A percentile compares a stretch with the other conserved stretches of the same genome.
Evolutionary conservation across 1,140 invertebrate species (phyloP).

Genomic region (Lasaia peninsularis): DNA sequence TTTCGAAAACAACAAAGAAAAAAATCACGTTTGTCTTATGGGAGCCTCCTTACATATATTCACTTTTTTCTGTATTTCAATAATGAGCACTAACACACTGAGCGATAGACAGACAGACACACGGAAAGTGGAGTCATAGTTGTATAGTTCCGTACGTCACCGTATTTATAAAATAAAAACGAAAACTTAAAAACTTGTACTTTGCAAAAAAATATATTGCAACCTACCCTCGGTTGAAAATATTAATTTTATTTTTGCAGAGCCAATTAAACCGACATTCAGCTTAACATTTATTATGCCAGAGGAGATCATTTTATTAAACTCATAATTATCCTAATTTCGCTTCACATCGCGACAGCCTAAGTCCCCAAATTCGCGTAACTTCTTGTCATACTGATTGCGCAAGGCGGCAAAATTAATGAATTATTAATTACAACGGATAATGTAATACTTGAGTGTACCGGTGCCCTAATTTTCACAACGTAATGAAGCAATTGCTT

Average conservation of each 20-base stretch:
- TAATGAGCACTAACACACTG: no score
- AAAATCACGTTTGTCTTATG: no score
- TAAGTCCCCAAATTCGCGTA: background rate
- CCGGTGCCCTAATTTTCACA: background rate
- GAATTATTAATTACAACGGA: conserved; percentile 3
- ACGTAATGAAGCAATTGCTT: no score
- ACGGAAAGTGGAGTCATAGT: no score
- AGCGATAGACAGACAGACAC: no score
- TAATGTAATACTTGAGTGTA: background rate
- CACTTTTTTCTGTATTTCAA: no score
- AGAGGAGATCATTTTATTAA: conserved; percentile 7
- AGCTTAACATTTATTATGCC: background rate
- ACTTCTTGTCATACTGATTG: conserved; percentile 7
- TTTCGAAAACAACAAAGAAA: no score
- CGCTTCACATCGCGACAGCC: conserved; percentile 1
- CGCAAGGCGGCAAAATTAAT: conserved; percentile 5
- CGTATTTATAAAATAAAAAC: no score
- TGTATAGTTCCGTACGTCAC: no score
- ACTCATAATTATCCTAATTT: conserved; percentile 7
- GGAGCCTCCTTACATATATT: no score
- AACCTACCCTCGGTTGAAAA: background rate
- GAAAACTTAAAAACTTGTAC: no score
- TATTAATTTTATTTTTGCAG: background rate
- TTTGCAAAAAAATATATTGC: no score
- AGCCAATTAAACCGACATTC: background rate